Conservation (phyloP, 2,888 invertebrate genomes). For the Erpobdella octoculata region DNA sequence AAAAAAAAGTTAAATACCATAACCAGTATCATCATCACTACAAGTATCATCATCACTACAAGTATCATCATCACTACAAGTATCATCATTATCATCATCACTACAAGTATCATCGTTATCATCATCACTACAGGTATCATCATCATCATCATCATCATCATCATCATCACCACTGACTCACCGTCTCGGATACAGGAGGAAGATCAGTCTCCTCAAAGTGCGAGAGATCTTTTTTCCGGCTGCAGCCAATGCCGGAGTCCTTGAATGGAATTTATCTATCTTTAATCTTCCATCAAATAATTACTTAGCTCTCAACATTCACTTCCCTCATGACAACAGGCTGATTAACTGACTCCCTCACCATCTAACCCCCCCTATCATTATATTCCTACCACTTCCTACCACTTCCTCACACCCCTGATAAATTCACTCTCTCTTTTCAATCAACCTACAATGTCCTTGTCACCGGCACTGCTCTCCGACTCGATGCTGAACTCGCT, state of each 20-base stretch:
- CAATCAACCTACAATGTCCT: constrained; percentile 22
- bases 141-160: constrained; percentile 8
- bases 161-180: constrained; percentile 1
- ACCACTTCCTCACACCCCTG: too few relatives aligned
- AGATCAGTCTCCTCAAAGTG: not conserved
- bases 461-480: constrained; percentile 38
- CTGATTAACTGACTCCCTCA: too few relatives aligned
- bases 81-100: not conserved
- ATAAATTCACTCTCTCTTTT: too few relatives aligned
- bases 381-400: too few relatives aligned
- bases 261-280: too few relatives aligned
- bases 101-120: too few relatives aligned
- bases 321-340: not conserved
- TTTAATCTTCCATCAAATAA: not conserved
- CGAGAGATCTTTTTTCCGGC: not conserved
- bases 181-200: not conserved
- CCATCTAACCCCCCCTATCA: too few relatives aligned
- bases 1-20: not conserved
- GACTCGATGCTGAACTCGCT: constrained; percentile 62
- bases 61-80: too few relatives aligned
- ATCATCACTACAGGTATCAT: not conserved
- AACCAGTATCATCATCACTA: too few relatives aligned
- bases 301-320: not conserved
- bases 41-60: too few relatives aligned
- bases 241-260: constrained; percentile 17